Conservation (phyloP, 1,140 invertebrate species). For the Rhagoletis pomonella region DNA sequence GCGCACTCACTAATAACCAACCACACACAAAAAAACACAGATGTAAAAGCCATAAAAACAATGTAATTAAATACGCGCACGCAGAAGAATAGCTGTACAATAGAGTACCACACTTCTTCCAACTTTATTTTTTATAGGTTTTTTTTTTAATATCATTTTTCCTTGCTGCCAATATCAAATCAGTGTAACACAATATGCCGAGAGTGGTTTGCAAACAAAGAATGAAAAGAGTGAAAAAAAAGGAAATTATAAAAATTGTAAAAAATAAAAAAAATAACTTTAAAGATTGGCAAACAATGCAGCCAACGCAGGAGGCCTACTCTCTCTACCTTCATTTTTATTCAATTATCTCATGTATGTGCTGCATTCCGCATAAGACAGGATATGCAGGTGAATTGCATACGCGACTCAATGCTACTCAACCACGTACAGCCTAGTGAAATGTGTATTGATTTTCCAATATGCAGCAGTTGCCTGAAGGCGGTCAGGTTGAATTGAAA, state of each 20-base stretch:
- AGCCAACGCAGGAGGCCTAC: not conserved
- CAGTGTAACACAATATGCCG: constrained; percentile 34
- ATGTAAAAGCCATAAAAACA: constrained; percentile 4
- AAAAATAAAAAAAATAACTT: not conserved
- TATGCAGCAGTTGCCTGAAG: not conserved
- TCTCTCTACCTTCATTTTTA: not conserved
- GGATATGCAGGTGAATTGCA: not conserved
- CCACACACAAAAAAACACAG: not conserved
- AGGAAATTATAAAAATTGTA: not conserved
- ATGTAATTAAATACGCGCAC: constrained; percentile 31
- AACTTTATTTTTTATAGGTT: not conserved
- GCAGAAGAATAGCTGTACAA: not conserved
- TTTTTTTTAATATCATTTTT: not conserved
- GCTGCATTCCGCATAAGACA: not conserved
- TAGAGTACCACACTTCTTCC: too few relatives aligned
- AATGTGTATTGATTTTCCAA: not conserved
- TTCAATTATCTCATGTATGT: not conserved
- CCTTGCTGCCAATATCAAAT: constrained; percentile 11
- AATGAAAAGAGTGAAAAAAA: not conserved
- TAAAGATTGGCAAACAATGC: not conserved
- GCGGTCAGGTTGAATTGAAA: not conserved
- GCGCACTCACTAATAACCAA: not conserved
- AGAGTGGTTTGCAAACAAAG: constrained; percentile 29
- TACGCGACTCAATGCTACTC: not conserved
- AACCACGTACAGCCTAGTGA: too few relatives aligned